Evolutionary conservation across 2,113 vertebrate genomes (phyloP).

Genomic region (Lepus americanus): DNA sequence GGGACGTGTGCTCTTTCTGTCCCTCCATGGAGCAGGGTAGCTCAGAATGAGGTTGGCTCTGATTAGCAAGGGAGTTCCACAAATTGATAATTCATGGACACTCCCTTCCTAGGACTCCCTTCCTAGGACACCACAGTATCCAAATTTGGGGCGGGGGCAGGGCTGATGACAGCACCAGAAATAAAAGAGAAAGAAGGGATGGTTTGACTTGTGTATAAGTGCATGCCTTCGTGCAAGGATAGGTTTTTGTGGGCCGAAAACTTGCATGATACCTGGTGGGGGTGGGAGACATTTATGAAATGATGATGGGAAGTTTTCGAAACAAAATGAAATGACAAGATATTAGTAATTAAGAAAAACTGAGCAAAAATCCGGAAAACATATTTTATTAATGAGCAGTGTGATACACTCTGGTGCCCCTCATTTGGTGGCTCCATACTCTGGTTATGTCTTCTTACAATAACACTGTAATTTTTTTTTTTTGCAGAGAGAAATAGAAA

Average conservation of each 20-base stretch:
- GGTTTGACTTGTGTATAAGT: background rate
- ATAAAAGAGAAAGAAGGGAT: background rate
- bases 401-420: background rate
- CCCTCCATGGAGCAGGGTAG: accelerated
- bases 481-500: background rate
- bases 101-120: background rate
- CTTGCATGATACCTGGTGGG: background rate
- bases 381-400: slow-evolving; percentile 5
- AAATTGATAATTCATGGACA: background rate
- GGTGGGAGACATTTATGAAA: background rate
- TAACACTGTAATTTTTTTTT: background rate
- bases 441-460: background rate
- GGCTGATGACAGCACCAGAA: background rate
- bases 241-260: background rate
- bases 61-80: background rate
- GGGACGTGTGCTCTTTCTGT: background rate
- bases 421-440: background rate
- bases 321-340: background rate
- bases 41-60: background rate
- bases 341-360: background rate
- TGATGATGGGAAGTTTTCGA: background rate
- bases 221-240: background rate
- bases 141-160: background rate
- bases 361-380: background rate
- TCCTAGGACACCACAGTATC: background rate